Evolutionary conservation across 2,888 invertebrate species (phyloP).

Genomic region (Colletes collaris): DNA sequence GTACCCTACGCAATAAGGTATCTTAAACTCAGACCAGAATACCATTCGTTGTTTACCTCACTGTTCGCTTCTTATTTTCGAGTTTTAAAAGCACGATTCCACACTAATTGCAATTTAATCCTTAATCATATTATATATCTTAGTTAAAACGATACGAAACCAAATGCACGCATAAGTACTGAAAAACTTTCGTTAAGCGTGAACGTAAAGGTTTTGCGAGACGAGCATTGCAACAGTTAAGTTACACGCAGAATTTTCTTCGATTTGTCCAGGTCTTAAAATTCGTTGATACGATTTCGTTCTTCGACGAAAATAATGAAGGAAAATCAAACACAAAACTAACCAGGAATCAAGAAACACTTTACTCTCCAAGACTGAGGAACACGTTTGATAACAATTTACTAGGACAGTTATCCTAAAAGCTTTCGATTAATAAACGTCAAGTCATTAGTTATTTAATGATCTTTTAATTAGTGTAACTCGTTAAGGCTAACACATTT

Average conservation of each 20-base stretch:
- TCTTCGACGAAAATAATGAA: constrained; percentile 5
- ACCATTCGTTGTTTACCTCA: constrained; percentile 2
- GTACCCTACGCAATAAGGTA: background rate
- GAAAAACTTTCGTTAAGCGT: background rate
- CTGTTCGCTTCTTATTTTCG: background rate
- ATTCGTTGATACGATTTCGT: background rate
- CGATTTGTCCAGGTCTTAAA: constrained; percentile 8
- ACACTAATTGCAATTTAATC: background rate
- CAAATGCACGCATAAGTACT: background rate
- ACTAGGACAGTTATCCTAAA: constrained; percentile 47
- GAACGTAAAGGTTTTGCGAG: background rate
- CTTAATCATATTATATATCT: background rate
- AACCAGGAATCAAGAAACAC: constrained; percentile 38
- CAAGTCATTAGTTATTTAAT: constrained; percentile 52
- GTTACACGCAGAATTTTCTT: constrained; percentile 1
- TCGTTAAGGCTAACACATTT: constrained; percentile 17
- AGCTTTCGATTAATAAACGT: constrained; percentile 34
- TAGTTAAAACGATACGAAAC: background rate
- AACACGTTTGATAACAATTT: constrained; percentile 63
- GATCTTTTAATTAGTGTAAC: constrained; percentile 39
- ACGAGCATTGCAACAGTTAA: background rate
- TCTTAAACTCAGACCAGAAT: background rate
- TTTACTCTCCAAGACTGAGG: constrained; percentile 64
- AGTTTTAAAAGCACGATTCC: background rate
- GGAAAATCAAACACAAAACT: constrained; percentile 38